phyloP scores from a whole-genome alignment of 2,888 invertebrate species.

The Copidosoma aretas region DNA sequence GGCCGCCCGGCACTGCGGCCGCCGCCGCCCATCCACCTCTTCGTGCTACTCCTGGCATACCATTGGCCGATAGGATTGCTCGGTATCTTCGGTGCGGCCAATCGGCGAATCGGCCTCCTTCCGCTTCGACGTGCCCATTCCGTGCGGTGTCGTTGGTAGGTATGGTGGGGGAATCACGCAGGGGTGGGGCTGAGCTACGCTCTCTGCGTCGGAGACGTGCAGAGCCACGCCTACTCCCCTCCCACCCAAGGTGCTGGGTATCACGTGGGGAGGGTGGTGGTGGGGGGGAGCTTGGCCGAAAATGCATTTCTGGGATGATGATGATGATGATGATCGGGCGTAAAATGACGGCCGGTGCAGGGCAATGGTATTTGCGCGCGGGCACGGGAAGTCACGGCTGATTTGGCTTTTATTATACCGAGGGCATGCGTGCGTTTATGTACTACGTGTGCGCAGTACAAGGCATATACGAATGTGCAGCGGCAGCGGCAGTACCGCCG shows the following conservation, averaged over 20 bases:
- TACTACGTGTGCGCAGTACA: no score
- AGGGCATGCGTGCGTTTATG: neutral
- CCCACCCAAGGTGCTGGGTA: no score
- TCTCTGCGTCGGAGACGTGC: no score
- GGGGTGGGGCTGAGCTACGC: neutral
- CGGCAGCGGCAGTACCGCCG: neutral
- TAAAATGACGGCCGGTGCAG: conserved; percentile 32
- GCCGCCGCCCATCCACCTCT: conserved; percentile 29
- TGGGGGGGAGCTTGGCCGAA: conserved; percentile 12
- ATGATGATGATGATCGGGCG: conserved; percentile 28
- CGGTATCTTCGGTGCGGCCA: conserved; percentile 1
- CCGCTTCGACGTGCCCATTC: neutral
- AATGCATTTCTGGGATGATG: conserved; percentile 29
- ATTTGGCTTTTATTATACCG: conserved; percentile 15
- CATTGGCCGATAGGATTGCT: conserved; percentile 32
- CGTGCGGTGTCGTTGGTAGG: neutral
- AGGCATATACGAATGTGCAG: no score
- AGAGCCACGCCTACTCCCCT: no score
- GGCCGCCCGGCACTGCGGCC: conserved; percentile 29
- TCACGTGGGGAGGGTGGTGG: neutral
- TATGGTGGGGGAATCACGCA: neutral
- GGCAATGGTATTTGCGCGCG: neutral
- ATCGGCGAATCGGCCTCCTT: neutral
- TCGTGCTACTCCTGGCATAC: neutral
- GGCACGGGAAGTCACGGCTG: conserved; percentile 34